Conservation (phyloP, 2,888 invertebrate species). For the Sussaba pulchella region DNA sequence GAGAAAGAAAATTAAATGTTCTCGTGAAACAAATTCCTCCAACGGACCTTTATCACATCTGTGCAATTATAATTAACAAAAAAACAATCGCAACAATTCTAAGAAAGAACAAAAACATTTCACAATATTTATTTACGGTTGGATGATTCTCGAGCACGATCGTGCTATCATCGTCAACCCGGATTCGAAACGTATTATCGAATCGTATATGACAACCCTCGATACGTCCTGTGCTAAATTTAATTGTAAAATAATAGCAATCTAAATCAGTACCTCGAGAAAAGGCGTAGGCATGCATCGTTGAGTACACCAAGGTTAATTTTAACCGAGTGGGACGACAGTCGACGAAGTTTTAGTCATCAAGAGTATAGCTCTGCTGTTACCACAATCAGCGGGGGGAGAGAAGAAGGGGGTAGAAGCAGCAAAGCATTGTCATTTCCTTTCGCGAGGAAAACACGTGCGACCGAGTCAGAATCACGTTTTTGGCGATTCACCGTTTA, state of each 20-base stretch:
- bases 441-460: constrained; percentile 23
- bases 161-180: constrained; percentile 1
- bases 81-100: not conserved
- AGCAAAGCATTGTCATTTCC: constrained; percentile 1
- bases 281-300: constrained; percentile 63
- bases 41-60: not conserved
- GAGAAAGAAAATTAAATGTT: not conserved
- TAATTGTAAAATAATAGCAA: constrained; percentile 62
- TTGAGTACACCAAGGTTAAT: constrained; percentile 66
- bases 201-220: constrained; percentile 37
- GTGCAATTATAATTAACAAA: not conserved
- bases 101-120: not conserved
- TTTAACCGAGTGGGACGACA: constrained; percentile 59
- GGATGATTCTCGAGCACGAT: not conserved
- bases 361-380: too few species aligned
- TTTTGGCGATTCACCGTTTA: not conserved
- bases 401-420: too few species aligned
- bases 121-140: not conserved
- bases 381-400: too few species aligned
- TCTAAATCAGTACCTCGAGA: constrained; percentile 57
- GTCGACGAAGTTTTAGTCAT: constrained; percentile 17
- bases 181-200: constrained; percentile 33
- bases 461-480: constrained; percentile 5
- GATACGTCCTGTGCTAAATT: constrained; percentile 53
- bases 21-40: not conserved